Base-by-base conservation (phyloP, 2,888 invertebrate genomes). In the Andrena bucephala region DNA sequence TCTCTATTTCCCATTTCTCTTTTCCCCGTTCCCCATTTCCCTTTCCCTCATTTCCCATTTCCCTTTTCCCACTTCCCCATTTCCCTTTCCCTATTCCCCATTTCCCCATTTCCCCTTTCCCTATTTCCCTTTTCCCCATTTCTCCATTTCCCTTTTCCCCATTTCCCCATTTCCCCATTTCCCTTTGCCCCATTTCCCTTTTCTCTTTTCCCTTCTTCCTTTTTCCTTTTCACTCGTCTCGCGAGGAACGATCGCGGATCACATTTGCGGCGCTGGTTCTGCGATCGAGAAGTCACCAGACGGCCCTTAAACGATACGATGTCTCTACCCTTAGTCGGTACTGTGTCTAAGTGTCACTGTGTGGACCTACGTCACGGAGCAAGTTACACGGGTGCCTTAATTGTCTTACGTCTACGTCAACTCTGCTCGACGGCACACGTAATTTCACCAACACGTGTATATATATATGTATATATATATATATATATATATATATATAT, bases 351-450 rank as follows among this genome's bases (percentile, higher is more conserved):
- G 72, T 71, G 67, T 85, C 81, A 57, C 75, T 74, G 57, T 54
- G 52, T 68, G 54, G 69, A 82, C 72, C 77, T 77, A 73, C 60
- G 65, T 81, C 77, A 60, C 85, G 31, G 77, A 68, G 74, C 73
- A 78, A 71, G 69, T 81, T 81, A 83, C 77, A 77, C 69, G 71
- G 54, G 65, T 85, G 80, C 73, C 80, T 77, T 76, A 76, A 75
- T 70, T 60, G 29, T 59, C 72, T 75, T 79, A 70, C n/a, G 59
- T 71, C 68, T 86, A 85, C 76, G 74, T 80, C 77, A 65, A 84
- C 75, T 57, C 66, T 84, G 74, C 60, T 70, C 68, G 83, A 87
- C 75, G 75, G 70, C 84, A 82, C 81, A 85, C 84, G 81, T 83
- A 77, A 85, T 80, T 27, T 86, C 79, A 69, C 42, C 42, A 42